Conservation (phyloP, 2,888 invertebrate genomes). For the Unio pictorum region DNA sequence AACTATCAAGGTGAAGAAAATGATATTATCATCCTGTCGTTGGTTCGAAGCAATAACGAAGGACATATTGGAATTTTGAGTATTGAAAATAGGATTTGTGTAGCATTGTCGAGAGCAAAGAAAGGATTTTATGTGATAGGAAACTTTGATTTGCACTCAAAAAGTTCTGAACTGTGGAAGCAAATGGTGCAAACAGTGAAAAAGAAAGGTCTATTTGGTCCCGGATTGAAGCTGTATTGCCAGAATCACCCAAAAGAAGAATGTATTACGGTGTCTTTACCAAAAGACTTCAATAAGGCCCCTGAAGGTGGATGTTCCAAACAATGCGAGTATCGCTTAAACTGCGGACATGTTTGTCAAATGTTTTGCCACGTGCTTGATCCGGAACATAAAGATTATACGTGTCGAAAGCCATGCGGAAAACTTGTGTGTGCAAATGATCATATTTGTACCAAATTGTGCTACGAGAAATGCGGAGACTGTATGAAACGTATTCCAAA, state of each 20-base stretch:
- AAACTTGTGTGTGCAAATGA: constrained; percentile 27
- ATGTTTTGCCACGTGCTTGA: constrained; percentile 43
- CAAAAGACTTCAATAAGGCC: constrained; percentile 37
- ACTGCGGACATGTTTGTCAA: constrained; percentile 54
- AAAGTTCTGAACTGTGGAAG: constrained; percentile 46
- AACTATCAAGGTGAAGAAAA: constrained; percentile 70
- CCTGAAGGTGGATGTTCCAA: constrained; percentile 55
- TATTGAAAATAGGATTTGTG: constrained; percentile 65
- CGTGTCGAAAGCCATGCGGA: constrained; percentile 44
- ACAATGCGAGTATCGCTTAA: constrained; percentile 37
- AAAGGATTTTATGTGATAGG: constrained; percentile 67
- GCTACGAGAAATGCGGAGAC: constrained; percentile 71
- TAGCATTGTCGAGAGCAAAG: constrained; percentile 66
- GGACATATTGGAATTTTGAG: constrained; percentile 59
- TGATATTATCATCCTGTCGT: constrained; percentile 67
- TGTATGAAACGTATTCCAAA: constrained; percentile 46
- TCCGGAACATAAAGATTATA: constrained; percentile 68
- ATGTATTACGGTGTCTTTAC: constrained; percentile 17
- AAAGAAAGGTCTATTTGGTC: constrained; percentile 27
- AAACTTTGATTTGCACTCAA: constrained; percentile 48
- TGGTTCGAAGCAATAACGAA: constrained; percentile 64
- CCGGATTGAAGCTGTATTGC: constrained; percentile 44
- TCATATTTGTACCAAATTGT: constrained; percentile 68
- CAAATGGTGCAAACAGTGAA: constrained; percentile 29
- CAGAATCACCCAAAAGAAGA: constrained; percentile 53